Evolutionary conservation across 2,113 vertebrate genomes (phyloP), one percentile per base, ranked within the genome.

Genomic region (Tonatia bakeri): DNA sequence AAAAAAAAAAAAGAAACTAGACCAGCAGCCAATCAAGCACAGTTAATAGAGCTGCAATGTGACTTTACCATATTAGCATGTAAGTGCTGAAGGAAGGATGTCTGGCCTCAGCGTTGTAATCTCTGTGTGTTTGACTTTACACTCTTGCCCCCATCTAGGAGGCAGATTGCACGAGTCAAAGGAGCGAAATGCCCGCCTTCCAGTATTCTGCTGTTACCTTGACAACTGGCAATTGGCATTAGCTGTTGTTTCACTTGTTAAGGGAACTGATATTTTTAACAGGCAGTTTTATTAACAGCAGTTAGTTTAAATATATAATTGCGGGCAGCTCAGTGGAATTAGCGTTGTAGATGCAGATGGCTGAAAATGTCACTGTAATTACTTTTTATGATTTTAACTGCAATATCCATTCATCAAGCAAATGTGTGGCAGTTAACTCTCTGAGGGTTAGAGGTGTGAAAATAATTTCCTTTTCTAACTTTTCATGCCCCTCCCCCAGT

Each of bases 241-340:
- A 97, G 97, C 56, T 81, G 86, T 97, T 87, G 91, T 93, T 97
- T 97, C 75, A 93, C 77, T 97, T 97, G 33, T 38, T 94, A 98
- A 96, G 16, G 20, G 83, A 97, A 90, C 59, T 52, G 73, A 92
- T 84, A 95, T 97, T 96, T 61, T 94, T 59, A 96, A 75, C 47
- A 94, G 80, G 65, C 76, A 20, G 43, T 90, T 97, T 97, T 96
- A 69, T 97, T 97, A 94, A 94, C 24, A 93, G 61, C 77, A 92
- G 79, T 97, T 94, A 94, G 50, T 94, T 97, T 96, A 96, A 98
- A 85, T 70, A 24, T 94, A 90, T 97, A 93, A 86, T 96, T 76
- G 76, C 84, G 91, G 76, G 20, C 83, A 92, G 52, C 38, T 87
- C 0, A 0, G 19, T 24, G 69, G 92, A 72, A 40, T 67, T 76